Conservation (phyloP, 2,888 invertebrate species). For the Protodeltote pygarga region DNA sequence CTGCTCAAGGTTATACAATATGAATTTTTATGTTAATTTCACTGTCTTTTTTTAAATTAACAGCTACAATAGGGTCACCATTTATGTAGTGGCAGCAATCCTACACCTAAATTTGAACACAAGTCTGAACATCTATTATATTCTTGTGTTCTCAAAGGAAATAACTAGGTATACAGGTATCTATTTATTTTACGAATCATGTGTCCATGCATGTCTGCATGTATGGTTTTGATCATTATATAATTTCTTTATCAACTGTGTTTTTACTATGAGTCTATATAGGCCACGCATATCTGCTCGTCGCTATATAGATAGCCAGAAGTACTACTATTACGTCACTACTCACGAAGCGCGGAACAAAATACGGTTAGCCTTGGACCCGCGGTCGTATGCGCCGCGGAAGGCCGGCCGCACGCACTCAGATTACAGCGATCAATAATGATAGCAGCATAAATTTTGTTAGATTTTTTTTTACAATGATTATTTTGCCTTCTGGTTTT, state of each 20-base stretch:
- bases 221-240: slow-evolving; percentile 1
- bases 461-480: slow-evolving; percentile 16
- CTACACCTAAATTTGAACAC: no score
- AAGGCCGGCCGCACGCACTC: slow-evolving; percentile 57
- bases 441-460: slow-evolving; percentile 21
- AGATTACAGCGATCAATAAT: slow-evolving; percentile 42
- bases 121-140: no score
- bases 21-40: no score
- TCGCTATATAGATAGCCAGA: slow-evolving; percentile 64
- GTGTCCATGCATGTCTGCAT: background rate
- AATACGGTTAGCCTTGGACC: slow-evolving; percentile 81
- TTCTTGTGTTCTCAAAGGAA: no score
- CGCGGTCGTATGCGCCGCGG: slow-evolving; percentile 67
- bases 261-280: slow-evolving; percentile 44
- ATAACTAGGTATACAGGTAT: no score
- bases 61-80: no score
- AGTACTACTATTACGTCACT: slow-evolving; percentile 78
- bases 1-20: slow-evolving; percentile 5
- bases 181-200: no score
- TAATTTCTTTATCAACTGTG: slow-evolving; percentile 14
- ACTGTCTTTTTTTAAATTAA: no score
- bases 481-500: background rate
- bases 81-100: no score
- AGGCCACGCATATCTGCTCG: slow-evolving; percentile 51
- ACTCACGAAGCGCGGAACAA: slow-evolving; percentile 79